phyloP scores from a whole-genome alignment of 2,888 invertebrate species.

The Cristatella mucedo region DNA sequence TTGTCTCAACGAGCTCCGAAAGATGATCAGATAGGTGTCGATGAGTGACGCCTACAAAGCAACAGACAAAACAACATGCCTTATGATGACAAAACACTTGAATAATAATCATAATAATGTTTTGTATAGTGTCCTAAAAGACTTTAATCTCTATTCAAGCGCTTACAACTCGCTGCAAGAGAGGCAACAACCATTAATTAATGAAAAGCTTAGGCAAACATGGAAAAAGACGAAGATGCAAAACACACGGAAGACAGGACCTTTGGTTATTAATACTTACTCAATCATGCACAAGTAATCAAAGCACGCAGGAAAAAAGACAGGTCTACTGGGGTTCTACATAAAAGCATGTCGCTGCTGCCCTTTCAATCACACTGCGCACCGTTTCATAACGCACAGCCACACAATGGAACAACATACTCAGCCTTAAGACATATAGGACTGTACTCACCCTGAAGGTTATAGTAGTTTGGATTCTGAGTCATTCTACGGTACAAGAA shows the following conservation, averaged over 20 bases:
- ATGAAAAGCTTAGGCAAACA: too few species aligned
- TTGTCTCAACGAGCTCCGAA: slow-evolving; percentile 90
- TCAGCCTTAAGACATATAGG: background rate
- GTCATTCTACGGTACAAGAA: slow-evolving; percentile 88
- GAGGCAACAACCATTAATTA: too few species aligned
- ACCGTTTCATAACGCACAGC: too few species aligned
- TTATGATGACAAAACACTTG: slow-evolving; percentile 7
- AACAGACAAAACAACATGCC: background rate
- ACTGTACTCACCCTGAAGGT: slow-evolving; percentile 52
- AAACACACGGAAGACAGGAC: too few species aligned
- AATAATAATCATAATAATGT: too few species aligned
- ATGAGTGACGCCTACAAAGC: slow-evolving; percentile 62
- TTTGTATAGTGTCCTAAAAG: too few species aligned
- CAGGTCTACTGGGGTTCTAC: too few species aligned
- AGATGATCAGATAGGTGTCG: slow-evolving; percentile 93
- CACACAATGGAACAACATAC: background rate
- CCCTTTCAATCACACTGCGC: background rate
- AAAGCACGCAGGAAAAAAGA: too few species aligned
- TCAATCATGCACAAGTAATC: slow-evolving; percentile 8
- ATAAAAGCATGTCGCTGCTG: background rate
- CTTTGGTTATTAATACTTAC: too few species aligned
- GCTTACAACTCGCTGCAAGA: too few species aligned
- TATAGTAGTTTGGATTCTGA: slow-evolving; percentile 99
- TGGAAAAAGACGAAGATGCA: too few species aligned
- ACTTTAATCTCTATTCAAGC: too few species aligned